Percentiles rank a stretch among this genome's conserved stretches.
These are phyloP conservation scores for Chrysolina oricalcia DNA, from an alignment of 2,888 invertebrate genomes.

Conservation along the genomic window DNA sequence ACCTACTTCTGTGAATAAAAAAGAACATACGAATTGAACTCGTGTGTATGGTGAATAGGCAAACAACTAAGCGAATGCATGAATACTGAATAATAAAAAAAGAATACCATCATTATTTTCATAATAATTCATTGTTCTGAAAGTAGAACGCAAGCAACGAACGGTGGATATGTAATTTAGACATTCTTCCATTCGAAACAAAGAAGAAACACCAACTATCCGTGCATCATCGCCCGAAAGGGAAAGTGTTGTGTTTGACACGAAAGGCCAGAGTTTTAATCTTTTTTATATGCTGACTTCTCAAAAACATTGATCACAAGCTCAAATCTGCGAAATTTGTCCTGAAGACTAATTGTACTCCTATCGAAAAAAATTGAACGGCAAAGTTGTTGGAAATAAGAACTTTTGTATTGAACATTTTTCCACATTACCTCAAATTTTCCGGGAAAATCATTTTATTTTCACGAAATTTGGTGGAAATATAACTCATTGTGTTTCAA, in stretches of 20 bases:
- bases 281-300: not conserved
- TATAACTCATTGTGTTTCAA: too few relatives aligned
- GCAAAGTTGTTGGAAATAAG: too few relatives aligned
- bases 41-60: constrained; percentile 20
- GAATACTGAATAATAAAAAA: constrained; percentile 32
- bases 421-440: too few relatives aligned
- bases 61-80: constrained; percentile 15
- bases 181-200: constrained; percentile 36
- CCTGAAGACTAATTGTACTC: too few relatives aligned
- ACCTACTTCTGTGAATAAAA: not conserved
- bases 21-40: not conserved
- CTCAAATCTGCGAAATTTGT: too few relatives aligned
- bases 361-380: too few relatives aligned
- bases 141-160: constrained; percentile 38
- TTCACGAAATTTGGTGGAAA: too few relatives aligned
- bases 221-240: constrained; percentile 23
- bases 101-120: constrained; percentile 34
- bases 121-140: constrained; percentile 37
- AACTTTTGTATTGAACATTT: too few relatives aligned
- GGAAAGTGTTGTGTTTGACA: constrained; percentile 32
- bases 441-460: too few relatives aligned
- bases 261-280: not conserved
- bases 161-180: constrained; percentile 35
- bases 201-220: constrained; percentile 28
- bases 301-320: not conserved